Conservation (phyloP, 92 coral and sea anemone species). For the Phymanthus crucifer region DNA sequence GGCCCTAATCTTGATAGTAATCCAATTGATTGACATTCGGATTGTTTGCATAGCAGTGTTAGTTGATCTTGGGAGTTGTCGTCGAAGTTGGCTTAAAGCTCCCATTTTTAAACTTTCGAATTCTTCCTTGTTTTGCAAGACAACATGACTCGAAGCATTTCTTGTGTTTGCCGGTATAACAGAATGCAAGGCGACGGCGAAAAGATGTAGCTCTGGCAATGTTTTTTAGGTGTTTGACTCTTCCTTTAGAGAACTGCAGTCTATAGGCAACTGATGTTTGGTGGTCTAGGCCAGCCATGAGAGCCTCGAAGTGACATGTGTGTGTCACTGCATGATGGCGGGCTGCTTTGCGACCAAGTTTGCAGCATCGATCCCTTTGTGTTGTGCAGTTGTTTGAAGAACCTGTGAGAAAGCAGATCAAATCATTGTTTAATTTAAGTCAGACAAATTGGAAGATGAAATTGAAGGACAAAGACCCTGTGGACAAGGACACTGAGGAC, state of each 20-base stretch:
- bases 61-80: neutral
- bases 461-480: neutral
- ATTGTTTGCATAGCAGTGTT: neutral
- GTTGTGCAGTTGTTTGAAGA: slow-evolving; percentile 10
- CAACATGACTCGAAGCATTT: slow-evolving; percentile 60
- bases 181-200: slow-evolving; percentile 47
- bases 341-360: slow-evolving; percentile 64
- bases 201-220: slow-evolving; percentile 36
- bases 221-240: slow-evolving; percentile 12
- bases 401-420: neutral
- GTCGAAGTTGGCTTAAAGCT: neutral
- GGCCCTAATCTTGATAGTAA: too few relatives aligned
- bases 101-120: neutral
- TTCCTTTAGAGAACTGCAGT: slow-evolving; percentile 23
- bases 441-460: neutral
- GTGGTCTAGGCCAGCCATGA: slow-evolving; percentile 56
- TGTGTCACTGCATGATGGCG: slow-evolving; percentile 47
- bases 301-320: slow-evolving; percentile 64
- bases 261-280: slow-evolving; percentile 60
- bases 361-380: slow-evolving; percentile 43
- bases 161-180: slow-evolving; percentile 32
- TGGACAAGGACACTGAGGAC: too few relatives aligned
- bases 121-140: slow-evolving; percentile 27
- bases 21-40: neutral
- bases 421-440: neutral